Percentiles rank a stretch among this genome's conserved stretches.
phyloP scores from a whole-genome alignment of 2,888 invertebrate genomes.

The Blera fallax region DNA sequence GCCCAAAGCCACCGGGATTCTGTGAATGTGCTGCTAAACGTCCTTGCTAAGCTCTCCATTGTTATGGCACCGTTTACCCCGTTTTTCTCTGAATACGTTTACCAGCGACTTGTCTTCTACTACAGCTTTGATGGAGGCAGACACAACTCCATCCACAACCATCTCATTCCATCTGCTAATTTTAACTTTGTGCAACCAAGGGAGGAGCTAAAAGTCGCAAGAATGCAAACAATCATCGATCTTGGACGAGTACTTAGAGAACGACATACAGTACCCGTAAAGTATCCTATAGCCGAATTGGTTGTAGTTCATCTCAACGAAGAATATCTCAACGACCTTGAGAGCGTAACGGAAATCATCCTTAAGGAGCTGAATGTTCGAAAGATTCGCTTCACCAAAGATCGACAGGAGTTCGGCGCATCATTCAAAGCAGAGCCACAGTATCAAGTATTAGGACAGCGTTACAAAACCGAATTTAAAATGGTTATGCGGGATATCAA shows the following conservation, averaged over 20 bases:
- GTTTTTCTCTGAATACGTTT: slow-evolving; percentile 96
- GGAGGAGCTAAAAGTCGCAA: slow-evolving; percentile 92
- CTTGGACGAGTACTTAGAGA: slow-evolving; percentile 94
- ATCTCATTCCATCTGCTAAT: slow-evolving; percentile 87
- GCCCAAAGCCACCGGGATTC: neutral
- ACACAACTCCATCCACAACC: slow-evolving; percentile 91
- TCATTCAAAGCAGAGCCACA: slow-evolving; percentile 53
- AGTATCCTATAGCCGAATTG: slow-evolving; percentile 96
- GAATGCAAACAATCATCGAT: slow-evolving; percentile 96
- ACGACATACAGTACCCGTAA: slow-evolving; percentile 93
- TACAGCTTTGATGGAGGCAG: slow-evolving; percentile 79
- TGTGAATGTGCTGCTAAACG: slow-evolving; percentile 26
- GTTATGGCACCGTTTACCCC: slow-evolving; percentile 98
- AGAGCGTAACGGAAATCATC: slow-evolving; percentile 90
- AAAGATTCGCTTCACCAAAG: slow-evolving; percentile 25
- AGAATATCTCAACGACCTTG: slow-evolving; percentile 88
- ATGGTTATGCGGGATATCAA: slow-evolving; percentile 90
- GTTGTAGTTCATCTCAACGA: slow-evolving; percentile 93
- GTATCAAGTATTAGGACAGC: slow-evolving; percentile 32
- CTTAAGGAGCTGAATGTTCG: slow-evolving; percentile 82
- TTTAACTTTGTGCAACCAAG: slow-evolving; percentile 87
- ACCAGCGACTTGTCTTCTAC: slow-evolving; percentile 82
- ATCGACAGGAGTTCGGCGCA: slow-evolving; percentile 48
- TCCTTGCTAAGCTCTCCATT: slow-evolving; percentile 75
- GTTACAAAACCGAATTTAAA: slow-evolving; percentile 86